Evolutionary conservation across 2,797 vertebrate genomes (phyloP).

Genomic region (Gobionotothen gibberifrons): DNA sequence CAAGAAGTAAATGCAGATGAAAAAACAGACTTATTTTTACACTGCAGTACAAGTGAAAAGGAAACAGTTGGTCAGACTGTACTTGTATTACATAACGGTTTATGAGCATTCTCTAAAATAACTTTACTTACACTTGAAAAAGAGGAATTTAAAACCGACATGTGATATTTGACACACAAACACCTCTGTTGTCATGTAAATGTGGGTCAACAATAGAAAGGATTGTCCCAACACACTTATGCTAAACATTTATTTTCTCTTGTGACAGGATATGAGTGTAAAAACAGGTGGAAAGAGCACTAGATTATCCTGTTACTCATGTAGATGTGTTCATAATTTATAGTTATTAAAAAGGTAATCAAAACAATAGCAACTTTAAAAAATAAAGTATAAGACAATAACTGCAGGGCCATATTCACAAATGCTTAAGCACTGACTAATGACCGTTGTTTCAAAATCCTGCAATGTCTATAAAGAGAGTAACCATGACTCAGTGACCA

Average conservation of each 20-base stretch:
- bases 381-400: neutral
- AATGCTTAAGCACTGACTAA: constrained; percentile 35
- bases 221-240: constrained; percentile 4
- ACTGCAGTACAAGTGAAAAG: constrained; percentile 13
- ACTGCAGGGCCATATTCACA: neutral
- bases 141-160: constrained; percentile 15
- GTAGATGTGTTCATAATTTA: neutral
- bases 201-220: constrained; percentile 22
- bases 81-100: constrained; percentile 20
- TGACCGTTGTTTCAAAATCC: constrained; percentile 29
- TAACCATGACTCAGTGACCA: constrained; percentile 14
- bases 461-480: constrained; percentile 3
- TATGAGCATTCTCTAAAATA: neutral
- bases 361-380: neutral
- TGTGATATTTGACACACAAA: constrained; percentile 15
- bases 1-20: constrained; percentile 19
- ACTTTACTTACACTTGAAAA: constrained; percentile 15
- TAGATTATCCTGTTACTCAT: neutral
- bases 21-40: constrained; percentile 8
- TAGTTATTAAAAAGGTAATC: neutral
- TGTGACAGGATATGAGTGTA: neutral
- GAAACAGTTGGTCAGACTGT: constrained; percentile 34
- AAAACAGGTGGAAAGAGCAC: neutral
- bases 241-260: constrained; percentile 3
- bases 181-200: constrained; percentile 9